Percentiles rank a stretch among this genome's conserved stretches.
Conservation (phyloP, 2,888 invertebrate species). For the Athalia circularis region DNA sequence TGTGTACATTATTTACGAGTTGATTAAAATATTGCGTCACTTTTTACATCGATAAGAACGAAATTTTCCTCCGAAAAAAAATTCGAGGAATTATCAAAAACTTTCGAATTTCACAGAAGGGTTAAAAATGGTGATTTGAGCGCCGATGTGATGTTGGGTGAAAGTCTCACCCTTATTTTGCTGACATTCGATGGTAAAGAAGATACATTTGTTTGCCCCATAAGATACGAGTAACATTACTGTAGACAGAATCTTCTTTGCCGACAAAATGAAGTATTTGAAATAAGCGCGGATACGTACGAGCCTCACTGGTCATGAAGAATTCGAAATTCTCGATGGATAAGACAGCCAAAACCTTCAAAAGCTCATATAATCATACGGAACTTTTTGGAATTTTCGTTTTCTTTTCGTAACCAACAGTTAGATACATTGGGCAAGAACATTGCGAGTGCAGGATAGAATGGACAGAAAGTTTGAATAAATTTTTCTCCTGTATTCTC, state of each 20-base stretch:
- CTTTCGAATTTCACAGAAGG: not conserved
- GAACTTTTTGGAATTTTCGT: no score
- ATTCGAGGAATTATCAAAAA: no score
- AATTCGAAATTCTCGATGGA: no score
- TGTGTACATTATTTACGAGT: no score
- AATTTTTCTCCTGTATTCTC: no score
- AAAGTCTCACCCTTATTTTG: constrained; percentile 6
- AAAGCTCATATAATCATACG: no score
- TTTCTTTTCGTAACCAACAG: no score
- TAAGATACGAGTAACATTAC: constrained; percentile 24
- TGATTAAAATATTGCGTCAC: no score
- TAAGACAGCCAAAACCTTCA: no score
- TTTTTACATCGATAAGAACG: not conserved
- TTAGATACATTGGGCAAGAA: no score
- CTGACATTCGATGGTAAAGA: constrained; percentile 9
- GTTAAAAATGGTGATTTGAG: not conserved
- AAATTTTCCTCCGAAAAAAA: not conserved
- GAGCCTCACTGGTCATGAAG: not conserved
- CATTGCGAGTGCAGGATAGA: no score
- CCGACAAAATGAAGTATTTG: constrained; percentile 1
- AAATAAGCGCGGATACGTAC: not conserved
- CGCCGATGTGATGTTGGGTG: constrained; percentile 4
- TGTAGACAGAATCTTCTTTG: constrained; percentile 7
- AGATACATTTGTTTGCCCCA: constrained; percentile 12
- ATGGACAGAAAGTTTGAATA: no score